These are phyloP conservation scores for Melinaea menophilus DNA, from an alignment of 2,888 invertebrate species.

Conservation along the genomic window DNA sequence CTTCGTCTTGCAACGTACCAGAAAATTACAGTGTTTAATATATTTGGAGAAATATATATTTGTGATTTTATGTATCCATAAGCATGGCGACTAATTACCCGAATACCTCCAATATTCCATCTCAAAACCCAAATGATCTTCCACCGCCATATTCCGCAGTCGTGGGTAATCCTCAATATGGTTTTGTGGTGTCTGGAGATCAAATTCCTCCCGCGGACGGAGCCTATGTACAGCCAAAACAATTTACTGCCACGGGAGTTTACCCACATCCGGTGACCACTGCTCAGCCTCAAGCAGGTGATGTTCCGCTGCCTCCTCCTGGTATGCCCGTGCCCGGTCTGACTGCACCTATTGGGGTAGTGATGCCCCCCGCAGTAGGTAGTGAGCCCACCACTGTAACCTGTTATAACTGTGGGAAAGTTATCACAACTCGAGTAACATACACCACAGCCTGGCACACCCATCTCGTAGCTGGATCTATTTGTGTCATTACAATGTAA, in stretches of 20 bases:
- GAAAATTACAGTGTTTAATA: slow-evolving; percentile 6
- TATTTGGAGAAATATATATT: not conserved
- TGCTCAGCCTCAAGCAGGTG: slow-evolving; percentile 50
- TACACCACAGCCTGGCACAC: slow-evolving; percentile 74
- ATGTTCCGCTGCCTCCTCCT: slow-evolving; percentile 45
- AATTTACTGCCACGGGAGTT: slow-evolving; percentile 63
- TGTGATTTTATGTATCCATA: not conserved
- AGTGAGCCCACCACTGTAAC: slow-evolving; percentile 68
- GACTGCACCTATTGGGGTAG: slow-evolving; percentile 53
- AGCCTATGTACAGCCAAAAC: slow-evolving; percentile 51
- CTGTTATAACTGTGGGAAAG: slow-evolving; percentile 68
- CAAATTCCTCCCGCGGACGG: slow-evolving; percentile 37
- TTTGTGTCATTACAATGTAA: slow-evolving; percentile 71
- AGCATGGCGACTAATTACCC: slow-evolving; percentile 52
- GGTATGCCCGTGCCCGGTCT: slow-evolving; percentile 48
- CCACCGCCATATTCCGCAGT: slow-evolving; percentile 71
- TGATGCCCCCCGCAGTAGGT: slow-evolving; percentile 63
- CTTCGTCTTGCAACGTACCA: slow-evolving; percentile 4
- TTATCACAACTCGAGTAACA: slow-evolving; percentile 69
- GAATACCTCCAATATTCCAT: slow-evolving; percentile 43
- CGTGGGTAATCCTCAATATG: slow-evolving; percentile 65
- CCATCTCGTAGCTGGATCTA: slow-evolving; percentile 68
- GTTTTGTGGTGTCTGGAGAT: slow-evolving; percentile 47
- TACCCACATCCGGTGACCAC: slow-evolving; percentile 63
- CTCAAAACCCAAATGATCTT: slow-evolving; percentile 61